Percentiles rank a stretch among this genome's conserved stretches.
phyloP scores from a whole-genome alignment of 2,888 invertebrate species.

The Archips crataeganus region DNA sequence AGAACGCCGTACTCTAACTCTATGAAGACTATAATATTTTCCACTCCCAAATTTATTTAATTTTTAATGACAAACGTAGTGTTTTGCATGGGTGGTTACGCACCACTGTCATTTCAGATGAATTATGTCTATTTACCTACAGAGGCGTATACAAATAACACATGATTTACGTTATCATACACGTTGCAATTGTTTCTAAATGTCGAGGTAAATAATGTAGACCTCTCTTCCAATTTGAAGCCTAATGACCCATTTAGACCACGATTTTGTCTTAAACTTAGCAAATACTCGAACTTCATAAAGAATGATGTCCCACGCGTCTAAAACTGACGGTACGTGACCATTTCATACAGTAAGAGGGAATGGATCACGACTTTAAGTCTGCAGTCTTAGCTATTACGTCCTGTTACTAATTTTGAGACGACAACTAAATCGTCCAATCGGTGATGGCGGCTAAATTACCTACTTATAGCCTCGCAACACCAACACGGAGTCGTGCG shows the following conservation, averaged over 20 bases:
- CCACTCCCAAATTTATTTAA: too few relatives aligned
- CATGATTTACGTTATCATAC: too few relatives aligned
- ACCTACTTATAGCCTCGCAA: neutral
- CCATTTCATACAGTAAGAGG: neutral
- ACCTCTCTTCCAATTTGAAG: neutral
- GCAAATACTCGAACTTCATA: neutral
- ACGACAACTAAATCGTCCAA: constrained; percentile 26
- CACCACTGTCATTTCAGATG: too few relatives aligned
- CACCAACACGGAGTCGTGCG: neutral
- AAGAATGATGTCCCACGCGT: neutral
- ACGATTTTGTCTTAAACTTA: neutral
- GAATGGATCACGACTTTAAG: constrained; percentile 21
- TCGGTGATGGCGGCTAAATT: neutral
- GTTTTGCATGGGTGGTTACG: too few relatives aligned
- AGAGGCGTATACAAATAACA: too few relatives aligned
- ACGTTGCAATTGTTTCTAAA: too few relatives aligned
- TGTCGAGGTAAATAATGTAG: too few relatives aligned
- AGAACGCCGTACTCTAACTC: too few relatives aligned
- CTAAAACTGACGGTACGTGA: neutral
- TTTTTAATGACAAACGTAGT: too few relatives aligned
- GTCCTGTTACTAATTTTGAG: constrained; percentile 19
- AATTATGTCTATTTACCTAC: too few relatives aligned
- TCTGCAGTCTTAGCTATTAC: constrained; percentile 10
- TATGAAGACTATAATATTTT: too few relatives aligned
- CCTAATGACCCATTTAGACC: neutral